Base-by-base conservation (phyloP, 2,888 invertebrate species). In the Anaspis maculata region DNA sequence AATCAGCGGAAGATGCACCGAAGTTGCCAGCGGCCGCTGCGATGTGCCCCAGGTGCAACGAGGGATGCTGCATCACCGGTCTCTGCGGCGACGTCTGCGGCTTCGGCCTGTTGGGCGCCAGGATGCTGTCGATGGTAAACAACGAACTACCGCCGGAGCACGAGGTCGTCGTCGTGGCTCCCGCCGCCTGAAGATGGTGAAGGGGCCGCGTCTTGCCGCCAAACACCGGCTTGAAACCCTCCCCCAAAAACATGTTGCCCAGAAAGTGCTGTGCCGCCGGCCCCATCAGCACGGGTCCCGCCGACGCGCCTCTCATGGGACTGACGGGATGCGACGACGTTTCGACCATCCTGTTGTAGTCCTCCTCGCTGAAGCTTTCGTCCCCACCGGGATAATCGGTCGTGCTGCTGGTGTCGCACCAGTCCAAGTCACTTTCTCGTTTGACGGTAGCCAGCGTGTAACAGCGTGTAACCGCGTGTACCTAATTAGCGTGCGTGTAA, bases 111-210 rank as follows among this genome's bases (percentile, higher is more conserved):
- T n/a, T n/a, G 31, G 85, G 83, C 27, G 85, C 85, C 61, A 88
- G 69, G 52, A 88, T 86, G 67, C 86, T 87, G 66, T 88, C 88
- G 56, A 88, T 88, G 51, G 87, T 88, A 64, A 88, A 88, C 41
- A 86, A 71, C 3, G 79, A 79, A 13, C 74, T 44, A 68, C 68
- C 54, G 27, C 37, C 27, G 23, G 34, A 7, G 11, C 30, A n/a
- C 10, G 22, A 6, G 9, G 19, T 6, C 27, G 32, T 45, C 41
- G 51, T 46, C 43, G 57, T 50, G 50, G n/a, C n/a, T n/a, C n/a
- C n/a, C n/a, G n/a, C n/a, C n/a, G n/a, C n/a, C n/a, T n/a, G n/a
- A n/a, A n/a, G n/a, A n/a, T n/a, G n/a, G n/a, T n/a, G n/a, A n/a
- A n/a, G n/a, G n/a, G n/a, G n/a, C n/a, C 54, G 48, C 44, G 45